phyloP scores from a whole-genome alignment of 37 sponge, comb jelly and placozoan species.

The Spongia lamella region DNA sequence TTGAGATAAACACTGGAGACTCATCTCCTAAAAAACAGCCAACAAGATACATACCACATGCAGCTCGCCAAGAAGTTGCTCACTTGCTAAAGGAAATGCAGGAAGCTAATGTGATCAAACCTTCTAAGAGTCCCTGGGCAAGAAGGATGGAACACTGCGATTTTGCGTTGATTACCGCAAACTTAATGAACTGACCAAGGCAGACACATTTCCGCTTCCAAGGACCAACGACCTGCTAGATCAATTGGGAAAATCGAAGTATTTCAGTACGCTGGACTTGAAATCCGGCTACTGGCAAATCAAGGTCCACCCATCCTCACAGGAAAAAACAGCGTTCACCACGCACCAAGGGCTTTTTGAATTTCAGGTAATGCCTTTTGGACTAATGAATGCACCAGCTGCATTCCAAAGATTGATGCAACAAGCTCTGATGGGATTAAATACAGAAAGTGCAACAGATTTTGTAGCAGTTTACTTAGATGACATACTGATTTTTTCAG shows the following conservation, averaged over 20 bases:
- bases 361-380: too few species aligned
- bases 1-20: slow-evolving; percentile 9
- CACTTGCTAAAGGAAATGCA: background rate
- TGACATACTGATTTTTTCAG: background rate
- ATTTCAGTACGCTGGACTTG: slow-evolving; percentile 1
- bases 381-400: too few species aligned
- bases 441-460: too few species aligned
- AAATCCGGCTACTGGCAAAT: background rate
- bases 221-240: slow-evolving; percentile 2
- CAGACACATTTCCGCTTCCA: slow-evolving; percentile 2
- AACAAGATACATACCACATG: too few species aligned
- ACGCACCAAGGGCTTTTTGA: too few species aligned
- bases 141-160: background rate
- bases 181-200: background rate
- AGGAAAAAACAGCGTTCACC: background rate
- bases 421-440: too few species aligned
- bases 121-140: slow-evolving; percentile 13
- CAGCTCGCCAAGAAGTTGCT: too few species aligned
- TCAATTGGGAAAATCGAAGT: background rate
- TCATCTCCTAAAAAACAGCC: background rate
- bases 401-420: too few species aligned
- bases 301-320: background rate
- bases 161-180: slow-evolving; percentile 6
- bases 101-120: slow-evolving; percentile 1
- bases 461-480: slow-evolving; percentile 14